These are phyloP conservation scores for Zosterops pallidus DNA, from an alignment of 2,113 vertebrate genomes.

Conservation along the genomic window DNA sequence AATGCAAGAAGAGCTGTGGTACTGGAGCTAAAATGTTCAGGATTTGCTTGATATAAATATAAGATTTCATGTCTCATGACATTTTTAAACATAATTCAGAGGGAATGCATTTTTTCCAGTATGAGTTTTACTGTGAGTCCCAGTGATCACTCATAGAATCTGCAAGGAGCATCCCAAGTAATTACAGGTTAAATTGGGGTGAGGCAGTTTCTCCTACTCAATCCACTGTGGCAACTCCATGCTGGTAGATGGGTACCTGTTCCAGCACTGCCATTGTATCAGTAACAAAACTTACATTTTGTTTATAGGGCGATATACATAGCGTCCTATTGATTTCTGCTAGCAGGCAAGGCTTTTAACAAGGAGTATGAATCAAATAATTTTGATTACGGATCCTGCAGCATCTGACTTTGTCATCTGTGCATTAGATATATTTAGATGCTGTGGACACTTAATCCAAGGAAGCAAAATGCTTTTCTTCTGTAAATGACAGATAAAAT, in stretches of 20 bases:
- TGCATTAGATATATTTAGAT: neutral
- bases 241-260: neutral
- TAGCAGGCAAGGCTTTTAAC: neutral
- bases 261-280: neutral
- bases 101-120: neutral
- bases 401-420: neutral
- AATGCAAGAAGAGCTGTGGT: neutral
- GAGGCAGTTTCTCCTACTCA: neutral
- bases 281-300: neutral
- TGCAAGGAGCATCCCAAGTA: neutral
- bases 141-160: neutral
- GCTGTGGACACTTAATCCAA: neutral
- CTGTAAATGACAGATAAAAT: neutral
- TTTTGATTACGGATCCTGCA: neutral
- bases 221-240: neutral
- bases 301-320: neutral
- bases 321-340: neutral
- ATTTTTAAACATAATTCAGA: neutral
- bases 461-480: neutral
- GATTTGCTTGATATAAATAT: neutral
- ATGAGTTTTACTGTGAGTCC: neutral
- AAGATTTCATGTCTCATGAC: neutral
- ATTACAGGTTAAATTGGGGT: neutral
- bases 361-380: neutral
- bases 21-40: neutral